Base-by-base conservation (phyloP, 92 coral and sea anemone genomes). In the Umimayanthus chanpuru region DNA sequence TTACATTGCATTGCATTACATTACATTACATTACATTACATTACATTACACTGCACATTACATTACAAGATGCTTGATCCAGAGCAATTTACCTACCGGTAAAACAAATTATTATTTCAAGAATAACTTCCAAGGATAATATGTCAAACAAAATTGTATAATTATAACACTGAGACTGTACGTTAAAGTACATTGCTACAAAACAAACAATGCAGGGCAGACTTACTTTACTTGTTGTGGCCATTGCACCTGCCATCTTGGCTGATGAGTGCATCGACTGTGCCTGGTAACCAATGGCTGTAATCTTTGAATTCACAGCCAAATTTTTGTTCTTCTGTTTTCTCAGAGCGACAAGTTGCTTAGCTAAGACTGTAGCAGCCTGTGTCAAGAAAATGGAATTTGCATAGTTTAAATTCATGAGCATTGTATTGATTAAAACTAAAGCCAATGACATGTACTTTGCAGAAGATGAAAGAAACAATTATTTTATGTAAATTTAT, bases 161-260 rank as follows among this genome's bases (percentile, higher is more conserved):
- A n/a, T n/a, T n/a, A 18, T 20, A 26, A 20, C 14, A 61, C 18
- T 4, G 4, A 53, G 0, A 53, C 16, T 56, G 30, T 65, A 36
- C 30, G 4, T 2, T 11, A n/a, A 55, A 18, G 36, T 26, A 2
- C 3, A 3, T 58, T n/a, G 11, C 25, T 58, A 28, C 20, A 11
- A 30, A 26, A 25, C 15, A 5, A 23, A 6, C 2, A 21, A 9
- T 29, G 11, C 6, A 80, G 6, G n/a, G n/a, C 38, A 16, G 2
- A 47, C 89, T 55, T 78, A 95, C 99, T 96, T 97, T 95, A 43
- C 96, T 91, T 61, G 98, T 96, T 8, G 98, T 90, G 26, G 98
- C 93, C 99, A 97, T 97, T 39, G 99, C 98, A 28, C 98, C 97
- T 29, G 98, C 99, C 99, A 97, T 97, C 85, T 92, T 94, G n/a